These are phyloP conservation scores for Macrosiphum euphorbiae DNA, from an alignment of 2,888 invertebrate species.

Conservation along the genomic window DNA sequence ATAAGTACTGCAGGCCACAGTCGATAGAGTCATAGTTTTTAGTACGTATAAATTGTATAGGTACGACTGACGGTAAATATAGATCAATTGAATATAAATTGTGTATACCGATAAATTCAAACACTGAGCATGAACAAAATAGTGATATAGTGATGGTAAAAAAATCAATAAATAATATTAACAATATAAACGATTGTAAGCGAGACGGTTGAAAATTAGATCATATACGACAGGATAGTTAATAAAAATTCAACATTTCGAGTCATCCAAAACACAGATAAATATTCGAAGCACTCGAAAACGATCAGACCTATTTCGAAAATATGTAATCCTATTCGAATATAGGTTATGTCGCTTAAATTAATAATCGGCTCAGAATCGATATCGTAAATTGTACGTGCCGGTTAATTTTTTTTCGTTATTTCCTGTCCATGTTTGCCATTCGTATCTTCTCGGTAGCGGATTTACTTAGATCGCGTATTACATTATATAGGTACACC, in stretches of 20 bases:
- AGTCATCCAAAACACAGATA: background rate
- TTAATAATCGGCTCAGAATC: background rate
- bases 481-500: background rate
- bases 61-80: background rate
- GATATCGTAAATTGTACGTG: background rate
- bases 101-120: background rate
- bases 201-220: background rate
- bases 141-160: background rate
- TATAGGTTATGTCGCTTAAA: background rate
- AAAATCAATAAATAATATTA: background rate
- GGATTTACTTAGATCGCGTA: background rate
- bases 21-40: background rate
- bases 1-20: background rate
- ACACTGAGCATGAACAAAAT: background rate
- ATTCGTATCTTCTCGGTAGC: background rate
- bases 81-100: background rate
- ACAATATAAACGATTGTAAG: background rate
- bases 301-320: background rate
- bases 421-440: background rate
- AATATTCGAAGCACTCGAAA: background rate
- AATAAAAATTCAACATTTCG: background rate
- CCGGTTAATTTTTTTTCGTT: background rate
- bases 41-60: background rate
- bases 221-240: too few relatives aligned
- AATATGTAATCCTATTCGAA: background rate